These are phyloP conservation scores for Xanthostigma xanthostigma DNA, from an alignment of 2,888 invertebrate genomes.

Conservation along the genomic window DNA sequence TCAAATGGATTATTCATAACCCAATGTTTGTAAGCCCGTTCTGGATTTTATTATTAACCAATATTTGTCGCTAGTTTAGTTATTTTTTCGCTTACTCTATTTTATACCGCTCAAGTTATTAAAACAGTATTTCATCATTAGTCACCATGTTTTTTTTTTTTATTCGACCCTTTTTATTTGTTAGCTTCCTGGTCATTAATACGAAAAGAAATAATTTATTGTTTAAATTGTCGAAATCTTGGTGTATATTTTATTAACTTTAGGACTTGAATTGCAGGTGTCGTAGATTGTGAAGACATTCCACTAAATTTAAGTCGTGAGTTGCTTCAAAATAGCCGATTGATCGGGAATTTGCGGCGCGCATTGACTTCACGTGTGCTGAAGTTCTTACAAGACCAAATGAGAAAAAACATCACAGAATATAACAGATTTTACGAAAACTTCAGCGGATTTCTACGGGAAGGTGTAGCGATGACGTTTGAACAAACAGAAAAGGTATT, in stretches of 20 bases:
- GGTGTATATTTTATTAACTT: too few relatives aligned
- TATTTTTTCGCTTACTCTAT: too few relatives aligned
- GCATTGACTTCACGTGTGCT: slow-evolving; percentile 73
- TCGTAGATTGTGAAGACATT: slow-evolving; percentile 97
- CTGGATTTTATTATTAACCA: too few relatives aligned
- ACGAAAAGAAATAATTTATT: too few relatives aligned
- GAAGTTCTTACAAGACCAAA: slow-evolving; percentile 71
- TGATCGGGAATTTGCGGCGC: slow-evolving; percentile 70
- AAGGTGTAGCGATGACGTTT: slow-evolving; percentile 79
- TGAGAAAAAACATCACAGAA: slow-evolving; percentile 66
- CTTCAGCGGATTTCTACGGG: slow-evolving; percentile 85
- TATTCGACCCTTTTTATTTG: too few relatives aligned
- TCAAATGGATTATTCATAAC: too few relatives aligned
- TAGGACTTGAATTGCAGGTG: slow-evolving; percentile 37
- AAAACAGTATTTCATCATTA: too few relatives aligned
- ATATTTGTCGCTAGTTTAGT: too few relatives aligned
- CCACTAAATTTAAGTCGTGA: slow-evolving; percentile 94
- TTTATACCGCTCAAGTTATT: too few relatives aligned
- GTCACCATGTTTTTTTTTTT: too few relatives aligned
- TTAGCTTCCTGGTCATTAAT: not conserved
- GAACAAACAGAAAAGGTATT: slow-evolving; percentile 67
- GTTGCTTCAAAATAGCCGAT: slow-evolving; percentile 80
- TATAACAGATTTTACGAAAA: slow-evolving; percentile 82
- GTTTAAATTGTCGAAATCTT: too few relatives aligned
- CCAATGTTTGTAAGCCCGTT: too few relatives aligned